Evolutionary conservation across 2,797 vertebrate species (phyloP), one percentile per base, ranked within the genome.

Genomic region (Steatocranus sp.): DNA sequence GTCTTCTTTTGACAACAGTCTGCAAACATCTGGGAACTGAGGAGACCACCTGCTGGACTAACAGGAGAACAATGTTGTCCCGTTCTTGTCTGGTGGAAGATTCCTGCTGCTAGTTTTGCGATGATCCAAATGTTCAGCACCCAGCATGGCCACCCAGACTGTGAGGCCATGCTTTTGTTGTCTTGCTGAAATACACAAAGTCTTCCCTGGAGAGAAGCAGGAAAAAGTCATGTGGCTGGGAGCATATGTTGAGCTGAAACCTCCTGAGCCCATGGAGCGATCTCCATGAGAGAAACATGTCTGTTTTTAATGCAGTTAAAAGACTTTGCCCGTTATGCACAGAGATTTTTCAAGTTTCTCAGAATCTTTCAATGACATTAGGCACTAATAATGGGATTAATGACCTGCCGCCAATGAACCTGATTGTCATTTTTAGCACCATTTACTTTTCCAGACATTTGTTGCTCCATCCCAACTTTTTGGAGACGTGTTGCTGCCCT

Each of bases 101-200:
- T 12, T 61, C 58, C 32, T 34, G 58, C 58, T 36, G 32, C 18
- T 36, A 34, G 1, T 0, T 20, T 63, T 7, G 0, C 0, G 4
- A 36, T 36, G 11, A 20, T n/a, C 0, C 58, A 63, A 0, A 63
- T 0, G 32, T 36, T 63, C 56, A 5, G 56, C 56, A 7, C 30
- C 0, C 56, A 5, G 56, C 34, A 30, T 61, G 25, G 25, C 25
- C 25, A 25, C 25, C 25, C 25, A 25, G 25, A 25, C 25, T 25
- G 56, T 34, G 18, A 5, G 18, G 56, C 56, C 0, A 2, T 36
- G 6, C 56, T 61, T 30, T 12, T 61, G 56, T 61, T 34, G 30
- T 61, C 56, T 61, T 61, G 56, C 18, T 20, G 56, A 20, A 36
- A 34, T 8, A 61, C 10, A 36, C 56, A 12, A 61, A 2, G 11